Conservation (phyloP, 1,140 invertebrate genomes). For the Plutomurus gul region DNA sequence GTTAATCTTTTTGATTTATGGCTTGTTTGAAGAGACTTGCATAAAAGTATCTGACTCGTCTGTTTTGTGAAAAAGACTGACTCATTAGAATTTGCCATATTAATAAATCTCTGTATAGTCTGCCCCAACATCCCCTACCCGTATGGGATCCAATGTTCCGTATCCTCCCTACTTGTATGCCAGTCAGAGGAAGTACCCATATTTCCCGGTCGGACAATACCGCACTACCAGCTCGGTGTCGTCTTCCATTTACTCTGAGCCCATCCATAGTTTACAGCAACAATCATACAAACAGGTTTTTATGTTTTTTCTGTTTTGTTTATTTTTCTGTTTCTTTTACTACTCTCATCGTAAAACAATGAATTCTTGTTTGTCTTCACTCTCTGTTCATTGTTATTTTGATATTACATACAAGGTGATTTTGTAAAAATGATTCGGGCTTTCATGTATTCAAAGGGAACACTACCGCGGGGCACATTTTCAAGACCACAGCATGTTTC, state of each 20-base stretch:
- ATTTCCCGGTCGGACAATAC: slow-evolving; percentile 20
- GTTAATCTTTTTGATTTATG: neutral
- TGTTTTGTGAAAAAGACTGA: slow-evolving; percentile 3
- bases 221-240: slow-evolving; percentile 31
- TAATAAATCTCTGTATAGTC: slow-evolving; percentile 17
- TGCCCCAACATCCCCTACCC: slow-evolving; percentile 32
- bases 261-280: slow-evolving; percentile 39
- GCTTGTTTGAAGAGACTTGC: neutral
- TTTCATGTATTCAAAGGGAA: neutral
- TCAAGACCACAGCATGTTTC: slow-evolving; percentile 1
- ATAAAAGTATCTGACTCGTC: neutral
- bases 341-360: neutral
- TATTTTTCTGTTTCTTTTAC: neutral
- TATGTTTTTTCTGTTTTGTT: slow-evolving; percentile 24
- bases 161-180: slow-evolving; percentile 15
- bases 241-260: slow-evolving; percentile 45
- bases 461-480: neutral
- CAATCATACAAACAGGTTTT: slow-evolving; percentile 43
- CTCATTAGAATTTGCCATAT: slow-evolving; percentile 6
- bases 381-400: neutral
- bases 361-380: neutral
- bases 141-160: slow-evolving; percentile 1
- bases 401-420: neutral
- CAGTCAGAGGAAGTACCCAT: slow-evolving; percentile 16
- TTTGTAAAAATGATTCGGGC: neutral